Conservation (phyloP, 2,797 vertebrate species). For the Sebastes diaconus region DNA sequence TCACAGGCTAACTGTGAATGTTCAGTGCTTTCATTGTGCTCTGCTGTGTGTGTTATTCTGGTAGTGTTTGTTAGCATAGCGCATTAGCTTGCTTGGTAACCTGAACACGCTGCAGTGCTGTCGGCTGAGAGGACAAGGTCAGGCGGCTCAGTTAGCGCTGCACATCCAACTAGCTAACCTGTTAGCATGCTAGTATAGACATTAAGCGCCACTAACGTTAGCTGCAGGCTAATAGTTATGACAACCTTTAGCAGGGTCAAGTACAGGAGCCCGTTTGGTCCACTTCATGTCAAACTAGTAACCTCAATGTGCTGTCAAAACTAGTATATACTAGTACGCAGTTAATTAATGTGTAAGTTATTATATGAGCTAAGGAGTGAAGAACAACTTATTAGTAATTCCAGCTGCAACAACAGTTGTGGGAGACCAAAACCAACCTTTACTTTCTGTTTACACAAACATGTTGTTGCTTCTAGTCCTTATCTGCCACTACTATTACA, state of each 20-base stretch:
- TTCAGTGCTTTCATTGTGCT: not conserved
- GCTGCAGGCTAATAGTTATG: not conserved
- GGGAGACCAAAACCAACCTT: fast-evolving
- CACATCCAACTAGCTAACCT: slow-evolving; percentile 14
- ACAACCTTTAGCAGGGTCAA: not conserved
- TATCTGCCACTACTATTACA: not conserved
- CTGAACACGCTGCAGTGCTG: slow-evolving; percentile 48
- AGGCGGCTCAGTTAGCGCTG: slow-evolving; percentile 36
- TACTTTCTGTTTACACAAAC: slow-evolving; percentile 21
- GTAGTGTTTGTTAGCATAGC: slow-evolving; percentile 63
- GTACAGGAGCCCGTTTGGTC: not conserved
- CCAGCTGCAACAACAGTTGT: not conserved
- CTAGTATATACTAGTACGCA: not conserved
- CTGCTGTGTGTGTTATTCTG: not conserved
- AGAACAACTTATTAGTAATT: not conserved
- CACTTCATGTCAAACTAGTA: not conserved
- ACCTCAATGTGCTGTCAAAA: not conserved
- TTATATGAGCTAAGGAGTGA: no score
- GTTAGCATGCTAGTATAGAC: slow-evolving; percentile 37
- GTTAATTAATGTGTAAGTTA: not conserved
- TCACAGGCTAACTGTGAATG: not conserved
- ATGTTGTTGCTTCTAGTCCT: not conserved
- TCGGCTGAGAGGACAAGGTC: slow-evolving; percentile 69
- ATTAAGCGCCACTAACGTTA: not conserved
- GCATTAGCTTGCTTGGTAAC: slow-evolving; percentile 59